Conservation (phyloP, 2,113 vertebrate genomes). For the Phylloscopus whistleri region DNA sequence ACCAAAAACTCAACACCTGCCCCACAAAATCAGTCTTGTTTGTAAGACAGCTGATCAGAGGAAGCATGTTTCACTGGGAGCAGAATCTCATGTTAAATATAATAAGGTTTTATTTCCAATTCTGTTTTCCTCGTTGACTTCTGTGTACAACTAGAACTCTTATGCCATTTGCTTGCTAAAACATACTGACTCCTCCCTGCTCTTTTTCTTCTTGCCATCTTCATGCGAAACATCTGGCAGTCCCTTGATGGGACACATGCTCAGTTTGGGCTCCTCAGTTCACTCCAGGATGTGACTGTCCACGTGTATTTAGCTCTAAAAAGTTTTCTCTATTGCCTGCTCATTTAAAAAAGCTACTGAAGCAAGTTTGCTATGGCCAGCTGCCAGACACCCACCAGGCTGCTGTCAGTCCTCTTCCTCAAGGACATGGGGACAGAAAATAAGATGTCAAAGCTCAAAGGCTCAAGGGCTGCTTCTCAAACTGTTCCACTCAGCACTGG, state of each 20-base stretch:
- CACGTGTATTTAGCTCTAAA: not conserved
- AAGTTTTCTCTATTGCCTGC: not conserved
- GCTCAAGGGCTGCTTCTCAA: not conserved
- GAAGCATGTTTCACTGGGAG: not conserved
- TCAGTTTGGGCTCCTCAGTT: not conserved
- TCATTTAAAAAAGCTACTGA: not conserved
- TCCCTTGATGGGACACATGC: not conserved
- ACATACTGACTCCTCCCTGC: not conserved
- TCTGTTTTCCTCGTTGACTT: not conserved
- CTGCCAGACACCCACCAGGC: not conserved
- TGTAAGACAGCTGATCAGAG: not conserved
- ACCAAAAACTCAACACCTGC: not conserved
- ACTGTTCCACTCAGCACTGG: rapidly evolving
- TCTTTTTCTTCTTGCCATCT: not conserved
- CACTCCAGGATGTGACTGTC: not conserved
- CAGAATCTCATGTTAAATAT: not conserved
- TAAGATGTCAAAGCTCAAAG: not conserved
- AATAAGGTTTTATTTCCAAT: not conserved
- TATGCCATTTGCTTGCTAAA: not conserved
- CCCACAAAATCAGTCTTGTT: not conserved
- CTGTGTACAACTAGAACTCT: not conserved
- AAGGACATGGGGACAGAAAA: not conserved
- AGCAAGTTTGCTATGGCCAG: rapidly evolving
- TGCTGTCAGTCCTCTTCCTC: not conserved
- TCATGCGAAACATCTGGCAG: not conserved